Percentiles rank a stretch among this genome's conserved stretches.
Conservation (phyloP, 2,113 vertebrate species). For the Rhinopomastus cyanomelas region DNA sequence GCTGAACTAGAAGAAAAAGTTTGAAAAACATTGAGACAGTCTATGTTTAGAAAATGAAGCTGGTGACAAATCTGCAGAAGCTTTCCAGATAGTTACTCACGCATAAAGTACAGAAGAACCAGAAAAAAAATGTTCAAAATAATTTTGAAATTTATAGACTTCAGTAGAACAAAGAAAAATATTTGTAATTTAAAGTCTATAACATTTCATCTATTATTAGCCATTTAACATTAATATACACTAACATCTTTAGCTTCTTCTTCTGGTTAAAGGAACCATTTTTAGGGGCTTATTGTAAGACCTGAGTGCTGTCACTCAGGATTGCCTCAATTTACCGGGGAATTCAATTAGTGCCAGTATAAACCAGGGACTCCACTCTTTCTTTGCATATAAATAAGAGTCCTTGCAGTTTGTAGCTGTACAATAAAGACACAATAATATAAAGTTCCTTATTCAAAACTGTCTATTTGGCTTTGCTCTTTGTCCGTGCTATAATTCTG, state of each 20-base stretch:
- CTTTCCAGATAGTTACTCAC: not conserved
- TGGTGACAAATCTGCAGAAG: not conserved
- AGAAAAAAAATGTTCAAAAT: not conserved
- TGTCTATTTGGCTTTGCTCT: not conserved
- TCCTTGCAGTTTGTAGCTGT: not conserved
- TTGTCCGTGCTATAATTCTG: not conserved
- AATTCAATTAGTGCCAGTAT: not conserved
- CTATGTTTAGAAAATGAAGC: not conserved
- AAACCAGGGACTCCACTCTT: not conserved
- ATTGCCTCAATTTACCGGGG: not conserved
- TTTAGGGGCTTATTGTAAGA: not conserved
- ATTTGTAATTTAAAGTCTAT: not conserved
- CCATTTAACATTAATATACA: not conserved
- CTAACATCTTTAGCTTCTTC: not conserved
- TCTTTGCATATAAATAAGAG: not conserved
- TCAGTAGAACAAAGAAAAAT: not conserved
- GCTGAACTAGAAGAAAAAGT: not conserved
- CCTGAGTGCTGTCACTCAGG: not conserved
- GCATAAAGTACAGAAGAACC: not conserved
- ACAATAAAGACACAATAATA: not conserved
- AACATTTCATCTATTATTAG: not conserved
- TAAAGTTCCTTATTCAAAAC: not conserved
- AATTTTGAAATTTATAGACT: not conserved
- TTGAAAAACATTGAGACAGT: not conserved
- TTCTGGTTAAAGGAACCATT: not conserved